Evolutionary conservation across 2,797 vertebrate species (phyloP).

Genomic region (Staurois parvus): DNA sequence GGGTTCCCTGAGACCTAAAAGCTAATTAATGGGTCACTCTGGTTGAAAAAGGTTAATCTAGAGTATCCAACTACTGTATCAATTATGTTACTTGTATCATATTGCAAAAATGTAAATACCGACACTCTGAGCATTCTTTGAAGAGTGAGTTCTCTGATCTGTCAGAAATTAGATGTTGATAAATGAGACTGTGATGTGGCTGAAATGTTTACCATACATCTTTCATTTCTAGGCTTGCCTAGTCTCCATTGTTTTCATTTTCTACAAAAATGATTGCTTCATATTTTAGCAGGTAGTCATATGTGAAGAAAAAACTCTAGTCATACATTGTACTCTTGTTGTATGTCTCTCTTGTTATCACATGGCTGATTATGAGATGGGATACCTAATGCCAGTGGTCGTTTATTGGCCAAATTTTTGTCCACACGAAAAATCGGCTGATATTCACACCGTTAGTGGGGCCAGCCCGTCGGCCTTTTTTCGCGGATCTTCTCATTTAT

Average conservation of each 20-base stretch:
- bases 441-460: too few relatives aligned
- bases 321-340: not conserved
- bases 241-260: not conserved
- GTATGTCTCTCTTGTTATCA: not conserved
- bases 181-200: not conserved
- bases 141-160: not conserved
- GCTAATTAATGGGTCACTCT: not conserved
- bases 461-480: too few relatives aligned
- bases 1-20: too few relatives aligned
- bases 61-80: not conserved
- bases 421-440: too few relatives aligned
- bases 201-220: not conserved
- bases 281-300: not conserved
- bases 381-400: not conserved
- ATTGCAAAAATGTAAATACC: not conserved
- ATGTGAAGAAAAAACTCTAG: not conserved
- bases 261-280: not conserved
- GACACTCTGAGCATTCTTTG: not conserved
- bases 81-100: not conserved
- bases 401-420: too few relatives aligned
- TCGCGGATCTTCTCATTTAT: too few relatives aligned
- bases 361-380: not conserved
- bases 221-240: not conserved
- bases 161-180: not conserved
- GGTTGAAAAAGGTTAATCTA: not conserved